Evolutionary conservation across 92 coral and sea anemone genomes (phyloP).

Genomic region (Epizoanthus ramosus): DNA sequence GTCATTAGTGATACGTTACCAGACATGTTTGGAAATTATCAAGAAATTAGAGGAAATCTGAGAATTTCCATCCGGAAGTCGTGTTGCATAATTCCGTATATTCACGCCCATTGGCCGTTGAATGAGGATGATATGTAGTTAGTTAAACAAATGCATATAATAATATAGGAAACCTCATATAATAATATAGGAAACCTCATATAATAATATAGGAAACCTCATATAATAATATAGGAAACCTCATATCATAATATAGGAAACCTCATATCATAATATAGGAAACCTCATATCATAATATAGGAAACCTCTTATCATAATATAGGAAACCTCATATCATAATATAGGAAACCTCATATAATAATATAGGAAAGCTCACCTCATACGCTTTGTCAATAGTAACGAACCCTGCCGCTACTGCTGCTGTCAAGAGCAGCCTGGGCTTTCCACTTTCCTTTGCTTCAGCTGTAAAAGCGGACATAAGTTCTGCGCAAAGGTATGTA

Average conservation of each 20-base stretch:
- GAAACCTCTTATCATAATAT: no score
- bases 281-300: conserved; percentile 61
- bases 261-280: no score
- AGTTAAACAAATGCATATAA: no score
- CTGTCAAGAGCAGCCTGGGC: conserved; percentile 76
- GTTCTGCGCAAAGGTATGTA: conserved; percentile 82
- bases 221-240: neutral
- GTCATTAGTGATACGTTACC: no score
- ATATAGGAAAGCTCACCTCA: conserved; percentile 36
- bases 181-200: neutral
- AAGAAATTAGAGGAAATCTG: no score
- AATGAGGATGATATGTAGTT: no score
- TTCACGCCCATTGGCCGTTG: no score
- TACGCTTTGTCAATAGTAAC: conserved; percentile 73
- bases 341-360: no score
- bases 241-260: conserved; percentile 75
- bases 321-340: conserved; percentile 54
- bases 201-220: no score
- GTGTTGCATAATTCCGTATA: no score
- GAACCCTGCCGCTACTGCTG: conserved; percentile 85
- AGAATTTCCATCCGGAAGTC: no score
- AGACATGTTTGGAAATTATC: no score
- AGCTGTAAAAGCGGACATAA: conserved; percentile 74
- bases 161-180: neutral
- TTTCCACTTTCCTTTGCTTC: conserved; percentile 71